Percentiles rank a stretch among this genome's conserved stretches.
phyloP scores from a whole-genome alignment of 2,797 vertebrate species.

The Phrynocephalus forsythii region DNA sequence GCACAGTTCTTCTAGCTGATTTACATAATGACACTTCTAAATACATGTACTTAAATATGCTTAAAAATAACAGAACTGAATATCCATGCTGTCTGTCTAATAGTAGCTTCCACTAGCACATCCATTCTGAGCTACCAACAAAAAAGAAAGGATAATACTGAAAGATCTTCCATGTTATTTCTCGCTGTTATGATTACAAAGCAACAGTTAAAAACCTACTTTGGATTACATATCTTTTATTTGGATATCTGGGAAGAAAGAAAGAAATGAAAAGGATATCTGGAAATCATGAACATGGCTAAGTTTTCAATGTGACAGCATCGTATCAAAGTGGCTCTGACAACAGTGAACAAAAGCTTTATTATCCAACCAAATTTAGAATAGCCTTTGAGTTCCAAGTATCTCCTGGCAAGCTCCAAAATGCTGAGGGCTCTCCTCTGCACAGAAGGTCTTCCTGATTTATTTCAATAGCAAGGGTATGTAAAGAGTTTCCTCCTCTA shows the following conservation, averaged over 20 bases:
- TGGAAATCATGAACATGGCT: neutral
- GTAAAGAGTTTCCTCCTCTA: neutral
- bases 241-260: neutral
- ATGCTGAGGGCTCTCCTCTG: neutral
- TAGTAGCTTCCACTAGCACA: conserved; percentile 38
- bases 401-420: neutral
- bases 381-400: conserved; percentile 8
- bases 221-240: neutral
- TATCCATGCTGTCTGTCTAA: conserved; percentile 51
- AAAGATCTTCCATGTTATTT: conserved; percentile 50
- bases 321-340: conserved; percentile 9
- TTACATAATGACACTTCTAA: conserved; percentile 65
- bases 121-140: conserved; percentile 47
- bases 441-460: neutral
- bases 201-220: neutral
- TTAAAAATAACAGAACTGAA: conserved; percentile 57
- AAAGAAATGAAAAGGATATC: neutral
- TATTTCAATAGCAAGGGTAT: neutral
- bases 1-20: conserved; percentile 59
- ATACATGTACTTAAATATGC: conserved; percentile 56
- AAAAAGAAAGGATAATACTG: conserved; percentile 67
- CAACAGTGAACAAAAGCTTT: conserved; percentile 26
- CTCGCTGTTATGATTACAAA: conserved; percentile 17
- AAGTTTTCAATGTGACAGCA: neutral
- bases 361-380: neutral